Evolutionary conservation across 2,797 vertebrate genomes (phyloP).

Genomic region (Sebastes taczanowskii): DNA sequence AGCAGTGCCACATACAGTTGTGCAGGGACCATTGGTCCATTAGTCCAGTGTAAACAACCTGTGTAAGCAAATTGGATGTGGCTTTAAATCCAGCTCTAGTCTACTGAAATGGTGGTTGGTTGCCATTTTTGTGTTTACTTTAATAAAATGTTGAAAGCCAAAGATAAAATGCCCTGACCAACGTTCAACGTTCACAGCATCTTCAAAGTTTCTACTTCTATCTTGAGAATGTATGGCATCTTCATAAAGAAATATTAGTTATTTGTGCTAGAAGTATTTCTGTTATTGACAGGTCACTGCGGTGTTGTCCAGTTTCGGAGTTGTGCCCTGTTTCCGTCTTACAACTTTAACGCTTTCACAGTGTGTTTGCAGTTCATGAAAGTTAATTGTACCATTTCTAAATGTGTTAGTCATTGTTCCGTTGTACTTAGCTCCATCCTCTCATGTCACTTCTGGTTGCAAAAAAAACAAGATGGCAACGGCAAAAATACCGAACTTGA

Average conservation of each 20-base stretch:
- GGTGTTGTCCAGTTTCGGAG: too few relatives aligned
- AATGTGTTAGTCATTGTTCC: too few relatives aligned
- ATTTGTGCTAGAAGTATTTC: too few relatives aligned
- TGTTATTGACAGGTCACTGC: too few relatives aligned
- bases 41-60: conserved; percentile 38
- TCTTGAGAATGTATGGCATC: neutral
- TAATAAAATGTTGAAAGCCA: conserved; percentile 28
- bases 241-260: too few relatives aligned
- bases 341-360: too few relatives aligned
- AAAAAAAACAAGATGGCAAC: too few relatives aligned
- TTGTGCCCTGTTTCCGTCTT: too few relatives aligned
- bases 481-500: too few relatives aligned
- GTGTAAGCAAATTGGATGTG: conserved; percentile 29
- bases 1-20: neutral
- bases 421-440: accelerated
- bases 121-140: conserved; percentile 34
- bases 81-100: conserved; percentile 7
- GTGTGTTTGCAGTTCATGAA: too few relatives aligned
- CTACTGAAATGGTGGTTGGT: conserved; percentile 1
- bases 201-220: neutral
- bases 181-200: neutral
- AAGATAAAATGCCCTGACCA: conserved; percentile 20
- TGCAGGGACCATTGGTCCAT: conserved; percentile 26
- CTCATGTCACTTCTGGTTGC: too few relatives aligned
- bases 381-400: too few relatives aligned